phyloP scores from a whole-genome alignment of 1,140 invertebrate genomes.

The Pollicipes pollicipes region DNA sequence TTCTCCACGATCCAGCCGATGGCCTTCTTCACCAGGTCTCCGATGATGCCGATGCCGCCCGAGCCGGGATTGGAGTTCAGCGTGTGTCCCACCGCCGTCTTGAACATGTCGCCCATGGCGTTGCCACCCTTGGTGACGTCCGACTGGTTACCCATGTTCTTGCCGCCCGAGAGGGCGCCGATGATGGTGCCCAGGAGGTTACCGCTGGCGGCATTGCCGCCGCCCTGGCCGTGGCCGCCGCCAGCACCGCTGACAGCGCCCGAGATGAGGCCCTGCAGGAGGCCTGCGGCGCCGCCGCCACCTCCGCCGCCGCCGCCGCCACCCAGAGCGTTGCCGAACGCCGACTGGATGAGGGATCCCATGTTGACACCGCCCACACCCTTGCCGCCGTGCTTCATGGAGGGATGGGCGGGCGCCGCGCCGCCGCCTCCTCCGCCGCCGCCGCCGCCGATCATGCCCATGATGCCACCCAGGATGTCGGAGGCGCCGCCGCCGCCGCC shows the following conservation, averaged over 20 bases:
- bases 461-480: neutral
- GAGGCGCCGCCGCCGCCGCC: no score
- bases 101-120: neutral
- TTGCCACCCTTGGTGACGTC: neutral
- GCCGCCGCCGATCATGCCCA: neutral
- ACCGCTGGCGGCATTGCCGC: neutral
- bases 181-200: neutral
- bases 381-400: conserved; percentile 1
- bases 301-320: neutral
- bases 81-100: neutral
- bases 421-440: no score
- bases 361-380: neutral
- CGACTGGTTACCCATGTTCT: neutral
- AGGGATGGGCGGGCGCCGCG: neutral
- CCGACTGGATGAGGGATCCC: neutral
- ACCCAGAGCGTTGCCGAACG: conserved; percentile 3
- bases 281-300: neutral
- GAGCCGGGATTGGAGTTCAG: neutral
- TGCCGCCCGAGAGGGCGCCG: neutral
- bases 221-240: neutral
- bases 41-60: neutral
- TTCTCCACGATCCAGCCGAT: neutral
- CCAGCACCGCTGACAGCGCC: neutral
- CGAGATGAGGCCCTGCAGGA: neutral
- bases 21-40: neutral